phyloP scores from a whole-genome alignment of 2,113 vertebrate genomes.

The Gobius niger region DNA sequence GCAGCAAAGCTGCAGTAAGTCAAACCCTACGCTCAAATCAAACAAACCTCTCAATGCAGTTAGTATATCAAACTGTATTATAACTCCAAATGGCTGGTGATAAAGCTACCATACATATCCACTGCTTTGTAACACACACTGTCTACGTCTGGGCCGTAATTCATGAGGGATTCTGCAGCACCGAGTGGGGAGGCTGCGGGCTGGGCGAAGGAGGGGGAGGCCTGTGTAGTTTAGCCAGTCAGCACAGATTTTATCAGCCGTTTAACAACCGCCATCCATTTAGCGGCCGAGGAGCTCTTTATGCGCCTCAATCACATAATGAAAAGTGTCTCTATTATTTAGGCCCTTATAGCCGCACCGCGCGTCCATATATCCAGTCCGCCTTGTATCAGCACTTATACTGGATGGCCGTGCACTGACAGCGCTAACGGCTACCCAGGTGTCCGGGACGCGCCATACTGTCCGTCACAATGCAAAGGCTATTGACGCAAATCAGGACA shows the following conservation, averaged over 20 bases:
- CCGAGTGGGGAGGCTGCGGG: background rate
- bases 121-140: background rate
- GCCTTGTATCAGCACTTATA: slow-evolving; percentile 3
- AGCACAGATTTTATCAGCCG: slow-evolving; percentile 65
- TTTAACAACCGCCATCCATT: slow-evolving; percentile 54
- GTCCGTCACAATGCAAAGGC: slow-evolving; percentile 5
- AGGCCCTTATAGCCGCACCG: slow-evolving; percentile 34
- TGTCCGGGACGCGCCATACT: background rate
- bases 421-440: background rate
- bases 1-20: background rate
- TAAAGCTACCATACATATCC: background rate
- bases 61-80: background rate
- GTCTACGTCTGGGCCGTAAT: background rate
- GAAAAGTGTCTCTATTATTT: slow-evolving; percentile 46
- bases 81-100: background rate
- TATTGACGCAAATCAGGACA: background rate
- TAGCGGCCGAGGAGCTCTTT: slow-evolving; percentile 41
- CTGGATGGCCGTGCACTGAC: slow-evolving; percentile 1
- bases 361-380: slow-evolving; percentile 2
- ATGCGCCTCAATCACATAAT: slow-evolving; percentile 54
- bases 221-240: slow-evolving; percentile 49
- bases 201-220: slow-evolving; percentile 7
- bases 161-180: slow-evolving; percentile 15
- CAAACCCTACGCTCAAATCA: background rate
- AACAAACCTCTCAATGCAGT: background rate